Percentiles rank a stretch among this genome's conserved stretches.
Evolutionary conservation across 2,888 invertebrate genomes (phyloP).

Genomic region (Achlya flavicornis): DNA sequence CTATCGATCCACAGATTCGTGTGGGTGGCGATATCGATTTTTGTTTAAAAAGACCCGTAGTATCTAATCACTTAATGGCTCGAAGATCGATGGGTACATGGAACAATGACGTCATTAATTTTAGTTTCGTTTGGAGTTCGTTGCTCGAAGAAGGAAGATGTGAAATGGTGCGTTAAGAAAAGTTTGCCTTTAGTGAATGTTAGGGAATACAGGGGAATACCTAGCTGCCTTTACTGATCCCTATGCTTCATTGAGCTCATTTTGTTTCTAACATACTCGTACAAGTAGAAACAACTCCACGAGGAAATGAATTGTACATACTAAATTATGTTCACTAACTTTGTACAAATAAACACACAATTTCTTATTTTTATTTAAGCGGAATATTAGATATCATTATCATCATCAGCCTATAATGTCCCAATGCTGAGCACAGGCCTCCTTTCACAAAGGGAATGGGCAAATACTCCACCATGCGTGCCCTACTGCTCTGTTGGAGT

Average conservation of each 20-base stretch:
- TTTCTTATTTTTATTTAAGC: no score
- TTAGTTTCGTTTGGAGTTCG: slow-evolving; percentile 38
- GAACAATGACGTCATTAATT: slow-evolving; percentile 59
- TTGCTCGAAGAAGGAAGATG: slow-evolving; percentile 17
- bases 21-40: slow-evolving; percentile 66
- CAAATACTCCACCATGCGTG: no score
- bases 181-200: slow-evolving; percentile 35
- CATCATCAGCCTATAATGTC: no score
- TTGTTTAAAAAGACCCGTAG: slow-evolving; percentile 54
- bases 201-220: slow-evolving; percentile 32
- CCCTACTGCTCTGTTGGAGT: no score
- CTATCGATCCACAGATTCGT: slow-evolving; percentile 40
- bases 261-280: background rate
- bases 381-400: no score
- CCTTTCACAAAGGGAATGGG: no score
- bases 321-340: no score
- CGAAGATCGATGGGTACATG: slow-evolving; percentile 67
- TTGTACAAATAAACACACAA: no score
- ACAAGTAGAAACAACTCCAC: background rate
- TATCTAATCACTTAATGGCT: slow-evolving; percentile 77
- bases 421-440: no score
- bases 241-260: background rate
- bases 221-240: slow-evolving; percentile 21
- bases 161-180: slow-evolving; percentile 47
- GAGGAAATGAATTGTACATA: no score